phyloP scores from a whole-genome alignment of 2,888 invertebrate species.

The Trisateles emortualis region DNA sequence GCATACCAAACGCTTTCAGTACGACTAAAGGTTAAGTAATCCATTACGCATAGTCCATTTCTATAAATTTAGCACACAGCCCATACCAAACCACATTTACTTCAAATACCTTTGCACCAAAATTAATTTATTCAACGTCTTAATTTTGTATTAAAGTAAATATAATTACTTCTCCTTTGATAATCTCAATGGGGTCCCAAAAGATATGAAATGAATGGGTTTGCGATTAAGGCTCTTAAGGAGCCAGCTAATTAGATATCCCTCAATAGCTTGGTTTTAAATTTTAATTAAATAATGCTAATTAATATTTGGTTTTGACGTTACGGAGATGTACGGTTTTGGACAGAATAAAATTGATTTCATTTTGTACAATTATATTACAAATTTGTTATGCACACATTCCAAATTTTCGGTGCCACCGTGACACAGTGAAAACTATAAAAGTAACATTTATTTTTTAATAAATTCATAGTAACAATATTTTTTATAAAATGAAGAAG shows the following conservation, averaged over 20 bases:
- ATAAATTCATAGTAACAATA: no score
- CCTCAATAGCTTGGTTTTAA: constrained; percentile 26
- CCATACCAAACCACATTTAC: neutral
- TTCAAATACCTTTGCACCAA: constrained; percentile 1
- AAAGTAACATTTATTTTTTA: no score
- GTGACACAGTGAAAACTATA: no score
- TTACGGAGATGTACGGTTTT: no score
- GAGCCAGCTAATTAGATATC: constrained; percentile 37
- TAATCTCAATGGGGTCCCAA: constrained; percentile 23
- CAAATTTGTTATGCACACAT: no score
- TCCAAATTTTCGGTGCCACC: no score
- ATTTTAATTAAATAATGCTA: constrained; percentile 31
- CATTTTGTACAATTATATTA: no score
- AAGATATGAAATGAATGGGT: constrained; percentile 36
- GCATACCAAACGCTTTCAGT: no score
- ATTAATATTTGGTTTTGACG: constrained; percentile 21
- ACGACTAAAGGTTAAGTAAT: neutral
- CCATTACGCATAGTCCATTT: neutral
- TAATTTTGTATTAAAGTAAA: constrained; percentile 25
- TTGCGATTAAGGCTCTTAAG: constrained; percentile 28
- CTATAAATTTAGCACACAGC: neutral
- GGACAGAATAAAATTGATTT: no score
- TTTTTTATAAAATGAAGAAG: no score
- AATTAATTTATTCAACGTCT: constrained; percentile 23
- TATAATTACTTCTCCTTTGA: constrained; percentile 33